Evolutionary conservation across 2,888 invertebrate genomes (phyloP).

Genomic region (Trachelus stipa): DNA sequence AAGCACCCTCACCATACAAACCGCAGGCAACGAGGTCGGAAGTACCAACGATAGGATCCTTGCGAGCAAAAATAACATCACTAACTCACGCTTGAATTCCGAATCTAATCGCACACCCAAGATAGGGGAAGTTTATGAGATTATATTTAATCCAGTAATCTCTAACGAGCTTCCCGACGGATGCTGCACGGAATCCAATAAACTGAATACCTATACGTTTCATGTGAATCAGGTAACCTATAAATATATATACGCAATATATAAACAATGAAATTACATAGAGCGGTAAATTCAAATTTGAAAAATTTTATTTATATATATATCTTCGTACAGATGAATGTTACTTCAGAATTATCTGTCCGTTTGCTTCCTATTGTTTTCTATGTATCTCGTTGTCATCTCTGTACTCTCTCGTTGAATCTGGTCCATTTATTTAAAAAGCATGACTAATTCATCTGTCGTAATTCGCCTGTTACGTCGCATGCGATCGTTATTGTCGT

Average conservation of each 20-base stretch:
- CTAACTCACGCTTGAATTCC: slow-evolving; percentile 11
- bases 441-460: slow-evolving; percentile 22
- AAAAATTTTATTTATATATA: background rate
- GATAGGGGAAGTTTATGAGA: slow-evolving; percentile 8
- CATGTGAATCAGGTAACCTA: slow-evolving; percentile 1
- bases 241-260: background rate
- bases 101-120: slow-evolving; percentile 5
- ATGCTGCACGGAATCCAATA: background rate
- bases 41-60: slow-evolving; percentile 49
- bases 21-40: slow-evolving; percentile 39
- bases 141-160: slow-evolving; percentile 3
- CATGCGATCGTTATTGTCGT: slow-evolving; percentile 60
- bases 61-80: background rate
- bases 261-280: background rate
- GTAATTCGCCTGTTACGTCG: slow-evolving; percentile 23
- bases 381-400: background rate
- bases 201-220: background rate
- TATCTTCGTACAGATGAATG: background rate
- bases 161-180: background rate
- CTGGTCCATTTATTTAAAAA: slow-evolving; percentile 18
- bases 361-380: background rate
- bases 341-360: background rate
- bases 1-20: slow-evolving; percentile 62
- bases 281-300: background rate
- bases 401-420: background rate